phyloP scores from a whole-genome alignment of 2,888 invertebrate species.

The Caprella mutica region DNA sequence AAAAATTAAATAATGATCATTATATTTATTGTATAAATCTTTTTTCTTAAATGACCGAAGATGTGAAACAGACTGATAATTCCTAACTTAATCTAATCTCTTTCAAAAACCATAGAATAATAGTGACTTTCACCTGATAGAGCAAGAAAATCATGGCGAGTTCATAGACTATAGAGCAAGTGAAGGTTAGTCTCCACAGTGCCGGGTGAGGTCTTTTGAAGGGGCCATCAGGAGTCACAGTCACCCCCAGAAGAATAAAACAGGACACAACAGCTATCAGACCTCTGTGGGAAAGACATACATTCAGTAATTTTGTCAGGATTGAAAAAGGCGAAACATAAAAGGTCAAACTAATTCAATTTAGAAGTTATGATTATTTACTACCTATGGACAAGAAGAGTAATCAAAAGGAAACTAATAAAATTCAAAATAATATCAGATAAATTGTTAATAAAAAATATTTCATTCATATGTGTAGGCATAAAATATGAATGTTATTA shows the following conservation, averaged over 20 bases:
- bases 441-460: neutral
- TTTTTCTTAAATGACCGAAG: too few relatives aligned
- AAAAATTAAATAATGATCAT: too few relatives aligned
- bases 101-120: too few relatives aligned
- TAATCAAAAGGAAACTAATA: too few relatives aligned
- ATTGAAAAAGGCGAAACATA: neutral
- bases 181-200: conserved; percentile 47
- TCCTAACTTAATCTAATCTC: too few relatives aligned
- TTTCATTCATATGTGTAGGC: neutral
- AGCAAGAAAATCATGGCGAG: conserved; percentile 46
- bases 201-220: conserved; percentile 49
- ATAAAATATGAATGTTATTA: neutral
- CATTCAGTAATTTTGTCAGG: neutral
- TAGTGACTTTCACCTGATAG: conserved; percentile 45
- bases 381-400: too few relatives aligned
- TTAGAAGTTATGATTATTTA: neutral
- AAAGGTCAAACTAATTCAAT: neutral
- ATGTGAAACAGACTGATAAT: too few relatives aligned
- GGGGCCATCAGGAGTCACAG: conserved; percentile 48
- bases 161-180: conserved; percentile 47
- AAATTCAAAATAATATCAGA: neutral
- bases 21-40: too few relatives aligned
- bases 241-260: conserved; percentile 43
- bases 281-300: conserved; percentile 41
- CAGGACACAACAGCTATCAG: conserved; percentile 43